phyloP scores from a whole-genome alignment of 2,888 invertebrate genomes.

The Microctonus brassicae region DNA sequence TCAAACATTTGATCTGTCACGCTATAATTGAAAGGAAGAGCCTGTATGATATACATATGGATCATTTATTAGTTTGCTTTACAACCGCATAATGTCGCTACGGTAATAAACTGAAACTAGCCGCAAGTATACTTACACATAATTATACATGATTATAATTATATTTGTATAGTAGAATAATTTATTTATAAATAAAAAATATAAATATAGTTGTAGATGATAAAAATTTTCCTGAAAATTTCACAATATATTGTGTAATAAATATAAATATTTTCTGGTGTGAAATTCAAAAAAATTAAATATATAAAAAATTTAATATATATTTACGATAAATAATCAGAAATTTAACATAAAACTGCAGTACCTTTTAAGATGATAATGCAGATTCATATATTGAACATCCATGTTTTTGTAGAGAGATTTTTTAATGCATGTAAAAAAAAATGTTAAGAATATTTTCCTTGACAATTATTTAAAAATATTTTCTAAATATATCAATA shows the following conservation, averaged over 20 bases:
- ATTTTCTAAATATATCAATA: too few relatives aligned
- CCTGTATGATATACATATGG: not conserved
- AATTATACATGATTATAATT: too few relatives aligned
- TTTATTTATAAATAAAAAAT: too few relatives aligned
- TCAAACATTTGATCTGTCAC: conserved; percentile 34
- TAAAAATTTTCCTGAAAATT: not conserved
- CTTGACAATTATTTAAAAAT: too few relatives aligned
- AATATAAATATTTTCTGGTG: not conserved
- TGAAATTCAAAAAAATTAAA: too few relatives aligned
- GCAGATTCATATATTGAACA: not conserved
- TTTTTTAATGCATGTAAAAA: too few relatives aligned
- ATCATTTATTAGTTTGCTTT: not conserved
- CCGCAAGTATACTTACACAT: not conserved
- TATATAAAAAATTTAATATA: too few relatives aligned
- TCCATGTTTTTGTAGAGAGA: too few relatives aligned
- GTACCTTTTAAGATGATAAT: not conserved
- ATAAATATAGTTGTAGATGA: not conserved
- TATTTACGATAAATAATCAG: too few relatives aligned
- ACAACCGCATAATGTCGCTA: not conserved
- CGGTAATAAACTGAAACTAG: not conserved
- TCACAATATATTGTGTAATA: not conserved
- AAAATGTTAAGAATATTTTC: too few relatives aligned
- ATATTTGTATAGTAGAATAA: not conserved
- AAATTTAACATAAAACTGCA: not conserved
- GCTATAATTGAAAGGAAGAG: conserved; percentile 7